Evolutionary conservation across 2,888 invertebrate species (phyloP), one percentile per base, ranked within the genome.

Genomic region (Yponomeuta cagnagella): DNA sequence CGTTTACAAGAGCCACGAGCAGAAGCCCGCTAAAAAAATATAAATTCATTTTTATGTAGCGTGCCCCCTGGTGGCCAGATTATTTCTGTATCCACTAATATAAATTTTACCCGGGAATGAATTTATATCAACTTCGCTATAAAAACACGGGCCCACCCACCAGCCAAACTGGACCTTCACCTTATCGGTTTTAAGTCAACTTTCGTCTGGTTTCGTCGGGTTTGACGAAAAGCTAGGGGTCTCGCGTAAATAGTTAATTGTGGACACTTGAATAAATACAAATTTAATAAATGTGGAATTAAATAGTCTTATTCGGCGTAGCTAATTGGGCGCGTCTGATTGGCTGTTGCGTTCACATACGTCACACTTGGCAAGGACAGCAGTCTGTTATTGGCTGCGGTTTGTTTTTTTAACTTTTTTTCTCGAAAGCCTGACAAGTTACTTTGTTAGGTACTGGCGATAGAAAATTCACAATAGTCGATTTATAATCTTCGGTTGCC

Each of bases 31-130:
- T 52, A 68, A 48, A 52, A 31, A 68, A 31, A 70, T 12, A 33
- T 33, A 43, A n/a, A 43, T 63, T 68, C 68, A 68, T 68, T 68
- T 68, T 37, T 48, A 37, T 63, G 10, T 69, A 30, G 63, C 33
- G 70, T 30, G 48, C 48, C n/a, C 68, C 31, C 64, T 37, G 30
- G 70, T 70, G 70, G 63, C 64, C 70, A 70, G 70, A 70, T 70
- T 70, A 63, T 43, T n/a, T 37, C 63, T 63, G 30, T 63, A 67
- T 69, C 69, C 69, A 69, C 69, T 69, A 63, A 70, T 63, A 63
- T 23, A 10, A 70, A 70, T 43, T 63, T 23, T n/a, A 52, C 30
- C 43, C 15, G 23, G 63, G 23, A 37, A 37, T 33, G 10, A n/a
- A 63, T 70, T 63, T 63, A 70, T 70, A 70, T 63, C 43, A 70